These are phyloP conservation scores for Eupithecia pulchellata DNA, from an alignment of 2,888 invertebrate species.

Conservation along the genomic window DNA sequence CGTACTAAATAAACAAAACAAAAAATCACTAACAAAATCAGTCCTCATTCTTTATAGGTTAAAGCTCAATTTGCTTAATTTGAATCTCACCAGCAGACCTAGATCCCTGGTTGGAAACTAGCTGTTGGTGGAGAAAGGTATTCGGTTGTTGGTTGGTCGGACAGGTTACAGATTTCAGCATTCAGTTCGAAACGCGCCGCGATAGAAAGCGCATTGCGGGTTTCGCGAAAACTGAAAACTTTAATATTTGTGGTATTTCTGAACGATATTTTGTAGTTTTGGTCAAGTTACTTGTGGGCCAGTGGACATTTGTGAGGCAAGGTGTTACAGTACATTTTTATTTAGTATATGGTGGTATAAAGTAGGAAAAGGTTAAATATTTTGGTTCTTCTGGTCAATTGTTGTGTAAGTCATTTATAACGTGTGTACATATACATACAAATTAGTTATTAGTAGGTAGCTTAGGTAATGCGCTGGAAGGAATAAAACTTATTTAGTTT, in stretches of 20 bases:
- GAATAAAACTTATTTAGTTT: background rate
- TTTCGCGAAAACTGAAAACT: slow-evolving; percentile 1
- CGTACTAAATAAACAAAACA: slow-evolving; percentile 25
- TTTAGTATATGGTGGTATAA: background rate
- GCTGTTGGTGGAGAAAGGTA: slow-evolving; percentile 37
- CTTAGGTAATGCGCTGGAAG: background rate
- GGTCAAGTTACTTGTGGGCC: background rate
- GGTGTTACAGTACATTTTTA: background rate
- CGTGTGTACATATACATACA: too few species aligned
- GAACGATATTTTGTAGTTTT: background rate
- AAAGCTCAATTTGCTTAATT: slow-evolving; percentile 34
- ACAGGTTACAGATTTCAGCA: slow-evolving; percentile 55
- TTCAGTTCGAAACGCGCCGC: slow-evolving; percentile 62
- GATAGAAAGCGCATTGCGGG: slow-evolving; percentile 59
- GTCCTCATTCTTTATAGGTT: slow-evolving; percentile 13
- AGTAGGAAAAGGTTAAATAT: background rate
- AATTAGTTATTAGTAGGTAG: background rate
- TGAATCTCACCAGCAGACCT: slow-evolving; percentile 14
- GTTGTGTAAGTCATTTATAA: background rate
- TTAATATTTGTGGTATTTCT: background rate
- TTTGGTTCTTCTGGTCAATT: background rate
- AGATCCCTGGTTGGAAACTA: slow-evolving; percentile 19
- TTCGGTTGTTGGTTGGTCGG: slow-evolving; percentile 39
- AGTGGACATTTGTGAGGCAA: background rate
- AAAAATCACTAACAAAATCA: slow-evolving; percentile 13